phyloP scores from a whole-genome alignment of 1,140 invertebrate species.

The Chionoecetes opilio region DNA sequence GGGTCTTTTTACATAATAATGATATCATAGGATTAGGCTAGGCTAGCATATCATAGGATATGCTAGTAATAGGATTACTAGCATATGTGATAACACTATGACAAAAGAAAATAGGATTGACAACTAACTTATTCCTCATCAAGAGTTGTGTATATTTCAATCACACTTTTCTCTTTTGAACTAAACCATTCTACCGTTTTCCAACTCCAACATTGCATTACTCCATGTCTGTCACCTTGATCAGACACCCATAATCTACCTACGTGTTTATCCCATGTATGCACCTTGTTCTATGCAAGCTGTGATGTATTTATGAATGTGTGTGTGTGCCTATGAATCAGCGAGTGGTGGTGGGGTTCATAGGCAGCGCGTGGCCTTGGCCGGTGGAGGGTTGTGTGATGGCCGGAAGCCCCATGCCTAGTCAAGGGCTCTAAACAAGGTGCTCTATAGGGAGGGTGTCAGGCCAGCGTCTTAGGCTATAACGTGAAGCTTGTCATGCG shows the following conservation, averaged over 20 bases:
- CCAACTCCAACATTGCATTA: neutral
- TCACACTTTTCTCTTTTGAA: neutral
- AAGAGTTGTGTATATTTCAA: neutral
- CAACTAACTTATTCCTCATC: neutral
- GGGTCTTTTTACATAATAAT: neutral
- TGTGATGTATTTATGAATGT: constrained; percentile 7
- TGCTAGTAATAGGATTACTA: too few relatives aligned
- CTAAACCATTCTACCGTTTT: neutral
- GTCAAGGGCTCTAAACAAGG: neutral
- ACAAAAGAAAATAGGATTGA: neutral
- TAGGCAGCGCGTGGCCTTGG: neutral
- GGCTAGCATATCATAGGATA: too few relatives aligned
- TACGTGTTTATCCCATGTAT: neutral
- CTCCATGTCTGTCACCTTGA: neutral
- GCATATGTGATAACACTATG: neutral
- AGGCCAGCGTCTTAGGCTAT: neutral
- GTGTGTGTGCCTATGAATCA: neutral
- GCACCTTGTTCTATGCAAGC: constrained; percentile 9
- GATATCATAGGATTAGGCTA: too few relatives aligned
- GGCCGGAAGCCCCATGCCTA: neutral
- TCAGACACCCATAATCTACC: neutral
- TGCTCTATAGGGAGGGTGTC: neutral
- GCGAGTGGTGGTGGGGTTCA: neutral
- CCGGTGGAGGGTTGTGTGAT: neutral
- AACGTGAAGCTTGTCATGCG: neutral